Conservation (phyloP, 1,140 invertebrate genomes). For the Riptortus pedestris region DNA sequence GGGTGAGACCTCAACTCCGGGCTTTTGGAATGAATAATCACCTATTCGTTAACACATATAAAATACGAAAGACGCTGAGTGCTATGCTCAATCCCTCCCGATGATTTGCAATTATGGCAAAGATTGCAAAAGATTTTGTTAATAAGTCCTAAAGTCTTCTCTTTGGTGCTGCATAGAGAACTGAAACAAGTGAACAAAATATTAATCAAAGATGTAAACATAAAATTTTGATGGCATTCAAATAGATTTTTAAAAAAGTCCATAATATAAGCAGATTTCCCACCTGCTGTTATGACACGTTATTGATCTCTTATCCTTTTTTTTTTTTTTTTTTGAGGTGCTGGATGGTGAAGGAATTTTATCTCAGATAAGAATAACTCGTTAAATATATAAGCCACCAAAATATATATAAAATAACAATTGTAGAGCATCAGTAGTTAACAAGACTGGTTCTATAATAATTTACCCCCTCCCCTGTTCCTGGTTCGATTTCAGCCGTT, state of each 20-base stretch:
- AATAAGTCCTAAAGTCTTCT: neutral
- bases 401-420: too few relatives aligned
- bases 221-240: neutral
- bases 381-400: too few relatives aligned
- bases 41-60: neutral
- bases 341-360: neutral
- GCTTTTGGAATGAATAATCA: conserved; percentile 6
- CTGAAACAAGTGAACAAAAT: neutral
- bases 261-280: neutral
- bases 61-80: neutral
- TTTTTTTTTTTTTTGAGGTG: neutral
- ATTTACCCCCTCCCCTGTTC: too few relatives aligned
- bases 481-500: too few relatives aligned
- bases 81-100: neutral
- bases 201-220: neutral
- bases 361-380: neutral
- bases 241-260: neutral
- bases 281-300: neutral
- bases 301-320: neutral
- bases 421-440: too few relatives aligned
- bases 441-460: too few relatives aligned
- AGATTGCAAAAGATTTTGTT: conserved; percentile 7
- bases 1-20: neutral
- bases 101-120: conserved; percentile 1
- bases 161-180: conserved; percentile 6